These are phyloP conservation scores for Meteorus cinctellus DNA, from an alignment of 2,888 invertebrate genomes.

Conservation along the genomic window DNA sequence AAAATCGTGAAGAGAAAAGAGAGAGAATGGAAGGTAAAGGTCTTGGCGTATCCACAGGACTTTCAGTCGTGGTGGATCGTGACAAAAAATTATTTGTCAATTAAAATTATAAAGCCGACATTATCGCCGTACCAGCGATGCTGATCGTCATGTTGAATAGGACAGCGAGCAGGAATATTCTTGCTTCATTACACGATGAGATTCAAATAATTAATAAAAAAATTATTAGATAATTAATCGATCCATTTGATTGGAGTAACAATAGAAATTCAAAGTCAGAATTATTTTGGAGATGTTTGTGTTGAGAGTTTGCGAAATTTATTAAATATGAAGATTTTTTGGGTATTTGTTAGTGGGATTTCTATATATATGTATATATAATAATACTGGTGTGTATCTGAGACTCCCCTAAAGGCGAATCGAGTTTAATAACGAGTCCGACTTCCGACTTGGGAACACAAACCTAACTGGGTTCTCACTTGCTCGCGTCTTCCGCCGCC, in stretches of 20 bases:
- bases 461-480: constrained; percentile 63
- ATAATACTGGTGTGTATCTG: neutral
- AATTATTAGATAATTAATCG: neutral
- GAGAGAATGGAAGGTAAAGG: constrained; percentile 32
- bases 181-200: constrained; percentile 18
- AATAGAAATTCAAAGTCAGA: neutral
- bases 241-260: neutral
- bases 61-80: constrained; percentile 43
- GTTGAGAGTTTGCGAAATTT: neutral
- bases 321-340: neutral
- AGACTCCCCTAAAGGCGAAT: constrained; percentile 52
- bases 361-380: neutral
- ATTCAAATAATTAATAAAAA: neutral
- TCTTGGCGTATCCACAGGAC: constrained; percentile 57
- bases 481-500: constrained; percentile 65
- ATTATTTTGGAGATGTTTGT: neutral
- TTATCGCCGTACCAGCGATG: constrained; percentile 53
- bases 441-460: constrained; percentile 52
- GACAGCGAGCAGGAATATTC: constrained; percentile 12
- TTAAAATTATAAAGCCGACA: constrained; percentile 61
- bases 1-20: constrained; percentile 20
- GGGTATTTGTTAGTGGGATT: neutral
- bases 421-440: constrained; percentile 65
- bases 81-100: constrained; percentile 65
- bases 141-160: constrained; percentile 47